Conservation (phyloP, 92 coral and sea anemone genomes). For the Actinostola sp. region DNA sequence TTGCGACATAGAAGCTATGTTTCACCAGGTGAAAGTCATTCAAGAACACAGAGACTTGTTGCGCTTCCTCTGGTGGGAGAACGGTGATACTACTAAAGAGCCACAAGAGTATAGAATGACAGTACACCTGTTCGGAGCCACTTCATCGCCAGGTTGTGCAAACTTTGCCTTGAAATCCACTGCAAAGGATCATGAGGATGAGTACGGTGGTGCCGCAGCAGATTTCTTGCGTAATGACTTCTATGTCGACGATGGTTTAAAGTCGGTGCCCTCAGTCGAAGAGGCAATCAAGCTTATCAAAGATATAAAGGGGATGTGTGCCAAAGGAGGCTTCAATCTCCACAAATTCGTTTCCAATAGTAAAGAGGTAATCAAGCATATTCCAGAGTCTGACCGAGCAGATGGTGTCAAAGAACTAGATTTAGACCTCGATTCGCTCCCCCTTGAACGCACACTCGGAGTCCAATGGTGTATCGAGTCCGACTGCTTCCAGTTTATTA, state of each 20-base stretch:
- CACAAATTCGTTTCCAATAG: conserved; percentile 45
- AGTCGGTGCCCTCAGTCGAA: conserved; percentile 40
- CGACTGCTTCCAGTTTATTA: conserved; percentile 44
- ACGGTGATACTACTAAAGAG: conserved; percentile 28
- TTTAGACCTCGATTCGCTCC: conserved; percentile 18
- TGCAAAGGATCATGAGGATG: conserved; percentile 38
- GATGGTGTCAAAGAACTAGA: conserved; percentile 28
- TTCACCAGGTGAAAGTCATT: conserved; percentile 62
- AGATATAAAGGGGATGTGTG: conserved; percentile 43
- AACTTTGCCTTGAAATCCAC: conserved; percentile 58
- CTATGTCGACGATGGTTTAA: conserved; percentile 61
- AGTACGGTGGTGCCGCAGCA: conserved; percentile 33
- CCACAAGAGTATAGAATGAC: conserved; percentile 44
- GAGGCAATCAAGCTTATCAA: conserved; percentile 48
- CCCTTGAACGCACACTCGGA: conserved; percentile 59
- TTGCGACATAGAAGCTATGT: conserved; percentile 64
- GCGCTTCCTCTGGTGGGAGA: conserved; percentile 65
- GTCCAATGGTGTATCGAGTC: conserved; percentile 63
- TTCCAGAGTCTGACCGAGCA: conserved; percentile 22
- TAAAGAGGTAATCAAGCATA: conserved; percentile 33
- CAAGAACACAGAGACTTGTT: conserved; percentile 45
- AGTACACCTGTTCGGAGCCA: conserved; percentile 60
- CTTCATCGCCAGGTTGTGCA: conserved; percentile 61
- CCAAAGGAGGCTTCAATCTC: conserved; percentile 38
- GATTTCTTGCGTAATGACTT: conserved; percentile 46